Evolutionary conservation across 1,140 invertebrate genomes (phyloP), one percentile per base, ranked within the genome.

Genomic region (Caenorhabditis inopinata): DNA sequence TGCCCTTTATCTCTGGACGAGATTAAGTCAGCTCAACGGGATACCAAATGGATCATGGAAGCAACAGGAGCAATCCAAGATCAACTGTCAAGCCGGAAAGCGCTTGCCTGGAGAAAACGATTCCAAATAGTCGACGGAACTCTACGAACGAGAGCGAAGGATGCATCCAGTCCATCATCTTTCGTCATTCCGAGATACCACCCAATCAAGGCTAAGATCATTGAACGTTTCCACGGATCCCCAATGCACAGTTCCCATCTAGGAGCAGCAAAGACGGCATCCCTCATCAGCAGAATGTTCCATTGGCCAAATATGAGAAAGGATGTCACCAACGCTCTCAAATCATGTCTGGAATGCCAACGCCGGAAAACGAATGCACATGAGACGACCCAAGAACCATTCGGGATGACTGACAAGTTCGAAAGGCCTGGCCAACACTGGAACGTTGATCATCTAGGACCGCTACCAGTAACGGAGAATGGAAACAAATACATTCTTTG

Each of bases 401-500:
- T 77, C n/a, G 76, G 76, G 53, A 2, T 18, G 4, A 7, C 27
- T 4, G 5, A 51, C 1, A 45, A 25, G 2, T 9, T 45, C 12
- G 2, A 16, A 2, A 5, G 2, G 9, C 76, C 76, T 7, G 42
- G 25, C 2, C 3, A 6, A 7, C 25, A 45, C 5, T 27, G 42
- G 21, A 47, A 77, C 53, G 27, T 77, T 5, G 76, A 77, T 25
- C 42, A 46, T 42, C 2, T 2, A 29, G 76, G 76, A n/a, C 49
- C 47, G 11, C 38, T 77, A 5, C 76, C 76, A n/a, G 35, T 77
- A 18, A 77, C 76, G 4, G 49, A 77, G 29, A 35, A 77, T 3
- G 76, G 76, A 58, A 77, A 77, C 49, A 4, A 32, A 23, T 77
- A 58, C 48, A 77, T 77, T 21, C 48, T 77, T 1, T 2, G 3